Base-by-base conservation (phyloP, 2,888 invertebrate species). In the Cerastis rubricosa region DNA sequence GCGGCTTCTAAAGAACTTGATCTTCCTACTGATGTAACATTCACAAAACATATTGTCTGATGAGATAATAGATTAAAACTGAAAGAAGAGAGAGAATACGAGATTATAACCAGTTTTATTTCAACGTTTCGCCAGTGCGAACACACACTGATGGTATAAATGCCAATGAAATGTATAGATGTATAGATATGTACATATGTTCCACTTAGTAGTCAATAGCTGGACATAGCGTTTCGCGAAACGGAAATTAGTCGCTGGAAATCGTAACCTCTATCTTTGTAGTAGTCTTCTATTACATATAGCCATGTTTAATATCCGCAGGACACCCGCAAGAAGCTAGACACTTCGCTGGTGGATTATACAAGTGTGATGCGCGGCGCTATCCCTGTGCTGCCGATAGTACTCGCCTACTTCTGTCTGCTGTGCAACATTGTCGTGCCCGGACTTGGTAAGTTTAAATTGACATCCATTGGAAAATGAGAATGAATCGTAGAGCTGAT, bases 291-390 rank as follows among this genome's bases (percentile, higher is more conserved):
- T 59, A 40, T 64, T 70, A 63, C 47, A 40, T 40, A 54, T 29
- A 0, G 3, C 22, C 7, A 43, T 68, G 43, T 59, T 54, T n/a
- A 11, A 29, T 51, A 35, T 91, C 91, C 1, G 1, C 94, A 98
- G 98, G 98, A 98, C 85, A 97, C 97, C 0, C 97, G 97, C 84
- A 97, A 98, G 73, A 98, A 98, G 92, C 95, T 99, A 85, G 98
- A 98, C 89, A 96, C 97, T 0, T 97, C 98, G 43, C 95, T 99
- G 81, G 98, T 99, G 29, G 99, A 99, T 90, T 98, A 98, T 92
- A 97, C 97, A 80, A 99, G 99, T 2, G 97, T 98, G 91, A 99
- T 99, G 97, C 98, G 98, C 87, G 99, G 98, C 43, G 99, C 99
- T 49, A 99, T 99, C 85, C 99, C 99, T 0, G 98, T 99, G 83